Evolutionary conservation across 2,888 invertebrate genomes (phyloP).

Genomic region (Iselma pallidipennis): DNA sequence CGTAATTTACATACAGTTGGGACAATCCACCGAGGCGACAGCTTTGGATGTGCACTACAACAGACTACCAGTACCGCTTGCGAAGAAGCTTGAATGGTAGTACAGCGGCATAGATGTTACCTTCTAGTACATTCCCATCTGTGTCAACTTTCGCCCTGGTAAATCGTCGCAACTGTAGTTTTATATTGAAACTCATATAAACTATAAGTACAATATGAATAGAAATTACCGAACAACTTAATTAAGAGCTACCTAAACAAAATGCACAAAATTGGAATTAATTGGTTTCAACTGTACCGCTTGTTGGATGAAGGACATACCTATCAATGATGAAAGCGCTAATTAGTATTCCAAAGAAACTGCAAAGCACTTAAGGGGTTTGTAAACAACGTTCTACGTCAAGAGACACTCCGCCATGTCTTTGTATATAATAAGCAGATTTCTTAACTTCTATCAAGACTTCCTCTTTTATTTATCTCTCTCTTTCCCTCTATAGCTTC

Average conservation of each 20-base stretch:
- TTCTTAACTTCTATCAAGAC: conserved; percentile 19
- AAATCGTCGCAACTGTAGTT: too few species aligned
- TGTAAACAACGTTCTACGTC: conserved; percentile 13
- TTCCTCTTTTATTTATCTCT: neutral
- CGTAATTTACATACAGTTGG: too few species aligned
- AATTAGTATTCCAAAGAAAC: conserved; percentile 18
- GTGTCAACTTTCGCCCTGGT: too few species aligned
- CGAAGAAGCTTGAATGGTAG: too few species aligned
- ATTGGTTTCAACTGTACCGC: conserved; percentile 1
- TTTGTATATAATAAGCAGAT: conserved; percentile 36
- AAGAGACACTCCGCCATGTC: conserved; percentile 26
- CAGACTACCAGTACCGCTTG: too few species aligned
- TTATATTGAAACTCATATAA: too few species aligned
- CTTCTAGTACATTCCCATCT: too few species aligned
- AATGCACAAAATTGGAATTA: conserved; percentile 4
- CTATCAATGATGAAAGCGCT: conserved; percentile 14
- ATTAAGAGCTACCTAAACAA: conserved; percentile 30
- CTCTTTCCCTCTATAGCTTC: too few species aligned
- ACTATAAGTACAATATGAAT: too few species aligned
- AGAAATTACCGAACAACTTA: conserved; percentile 4
- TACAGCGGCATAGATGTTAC: too few species aligned
- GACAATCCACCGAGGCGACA: too few species aligned
- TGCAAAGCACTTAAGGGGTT: conserved; percentile 9
- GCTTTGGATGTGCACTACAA: too few species aligned
- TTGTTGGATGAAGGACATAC: conserved; percentile 5